Percentiles rank a stretch among this genome's conserved stretches.
Conservation (phyloP, 2,888 invertebrate species). For the Didymodactylos carnosus region DNA sequence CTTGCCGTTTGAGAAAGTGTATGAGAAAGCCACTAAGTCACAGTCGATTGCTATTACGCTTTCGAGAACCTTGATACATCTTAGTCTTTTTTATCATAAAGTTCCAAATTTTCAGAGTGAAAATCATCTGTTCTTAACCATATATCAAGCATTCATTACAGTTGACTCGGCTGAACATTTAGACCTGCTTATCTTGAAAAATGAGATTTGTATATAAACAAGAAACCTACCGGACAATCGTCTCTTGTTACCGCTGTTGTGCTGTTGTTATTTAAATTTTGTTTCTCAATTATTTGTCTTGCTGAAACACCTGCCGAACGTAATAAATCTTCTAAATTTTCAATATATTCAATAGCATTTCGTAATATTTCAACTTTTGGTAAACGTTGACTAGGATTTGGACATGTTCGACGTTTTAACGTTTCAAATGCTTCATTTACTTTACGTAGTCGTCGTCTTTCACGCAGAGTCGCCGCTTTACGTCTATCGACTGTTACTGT, state of each 20-base stretch:
- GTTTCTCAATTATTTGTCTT: background rate
- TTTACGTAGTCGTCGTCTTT: conserved; percentile 74
- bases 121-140: no score
- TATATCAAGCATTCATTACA: no score
- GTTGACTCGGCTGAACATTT: no score
- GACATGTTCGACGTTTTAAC: conserved; percentile 69
- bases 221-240: background rate
- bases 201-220: no score
- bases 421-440: conserved; percentile 96
- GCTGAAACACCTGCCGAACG: conserved; percentile 22
- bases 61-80: no score
- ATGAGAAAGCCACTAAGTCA: no score
- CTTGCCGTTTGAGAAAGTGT: no score
- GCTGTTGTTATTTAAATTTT: background rate
- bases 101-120: no score
- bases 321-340: conserved; percentile 40
- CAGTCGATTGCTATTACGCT: no score
- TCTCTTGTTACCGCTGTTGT: background rate
- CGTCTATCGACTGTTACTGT: conserved; percentile 48
- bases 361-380: conserved; percentile 91
- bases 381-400: conserved; percentile 79
- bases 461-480: conserved; percentile 86
- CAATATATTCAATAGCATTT: conserved; percentile 93
- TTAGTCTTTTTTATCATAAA: no score
- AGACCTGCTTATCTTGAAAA: no score